phyloP scores from a whole-genome alignment of 2,797 vertebrate species.

The Hylomyscus alleni region DNA sequence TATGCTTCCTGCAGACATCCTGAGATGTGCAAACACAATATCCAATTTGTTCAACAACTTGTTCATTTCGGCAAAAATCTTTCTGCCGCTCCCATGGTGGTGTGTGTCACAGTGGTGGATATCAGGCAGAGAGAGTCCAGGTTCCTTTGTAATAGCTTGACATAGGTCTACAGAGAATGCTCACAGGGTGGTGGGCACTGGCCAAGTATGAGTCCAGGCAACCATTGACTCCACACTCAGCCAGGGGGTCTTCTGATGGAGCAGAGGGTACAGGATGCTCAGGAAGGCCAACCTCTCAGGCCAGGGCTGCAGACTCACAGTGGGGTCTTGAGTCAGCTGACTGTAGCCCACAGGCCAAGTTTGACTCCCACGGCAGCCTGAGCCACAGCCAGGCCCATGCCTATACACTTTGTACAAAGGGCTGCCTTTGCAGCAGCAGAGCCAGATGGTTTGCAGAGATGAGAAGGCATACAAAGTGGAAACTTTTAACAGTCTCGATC shows the following conservation, averaged over 20 bases:
- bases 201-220: neutral
- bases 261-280: no score
- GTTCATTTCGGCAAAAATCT: neutral
- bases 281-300: neutral
- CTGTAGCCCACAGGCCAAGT: neutral
- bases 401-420: neutral
- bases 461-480: neutral
- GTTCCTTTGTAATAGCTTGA: neutral
- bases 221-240: no score
- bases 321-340: neutral
- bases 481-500: neutral
- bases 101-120: neutral
- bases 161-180: neutral
- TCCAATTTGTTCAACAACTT: neutral
- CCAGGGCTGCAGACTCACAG: neutral
- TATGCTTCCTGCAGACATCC: neutral
- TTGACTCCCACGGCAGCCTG: neutral
- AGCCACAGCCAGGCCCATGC: neutral
- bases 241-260: neutral
- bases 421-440: neutral
- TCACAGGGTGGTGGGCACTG: neutral
- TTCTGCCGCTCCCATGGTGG: neutral
- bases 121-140: neutral
- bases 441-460: neutral
- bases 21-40: conserved; percentile 30